These are phyloP conservation scores for Chionodraco myersi DNA, from an alignment of 2,113 vertebrate genomes.

Conservation along the genomic window DNA sequence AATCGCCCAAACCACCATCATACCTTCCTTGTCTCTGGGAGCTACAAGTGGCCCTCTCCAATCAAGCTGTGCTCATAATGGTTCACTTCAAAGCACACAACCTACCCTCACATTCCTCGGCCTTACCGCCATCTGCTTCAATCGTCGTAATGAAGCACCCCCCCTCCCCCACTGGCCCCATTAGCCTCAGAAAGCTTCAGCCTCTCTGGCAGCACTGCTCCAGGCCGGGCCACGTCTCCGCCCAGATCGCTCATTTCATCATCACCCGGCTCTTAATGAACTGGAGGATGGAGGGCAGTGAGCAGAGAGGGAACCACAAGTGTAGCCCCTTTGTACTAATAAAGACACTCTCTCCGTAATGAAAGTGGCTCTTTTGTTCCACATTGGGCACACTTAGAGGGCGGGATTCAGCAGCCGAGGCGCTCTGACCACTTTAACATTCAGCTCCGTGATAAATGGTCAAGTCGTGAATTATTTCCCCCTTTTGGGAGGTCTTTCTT, in stretches of 20 bases:
- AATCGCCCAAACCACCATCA: too few species aligned
- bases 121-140: constrained; percentile 34
- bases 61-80: not conserved
- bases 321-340: constrained; percentile 44
- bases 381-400: constrained; percentile 21
- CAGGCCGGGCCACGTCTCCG: not conserved
- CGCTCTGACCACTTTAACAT: constrained; percentile 54
- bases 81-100: constrained; percentile 11
- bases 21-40: too few species aligned
- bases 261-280: constrained; percentile 46
- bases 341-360: constrained; percentile 54
- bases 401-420: constrained; percentile 17
- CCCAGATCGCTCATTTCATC: constrained; percentile 56
- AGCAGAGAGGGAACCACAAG: constrained; percentile 9
- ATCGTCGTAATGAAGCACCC: constrained; percentile 48
- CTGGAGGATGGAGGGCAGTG: constrained; percentile 13
- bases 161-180: constrained; percentile 19
- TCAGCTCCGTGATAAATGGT: constrained; percentile 62
- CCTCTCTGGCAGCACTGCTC: constrained; percentile 8
- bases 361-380: constrained; percentile 63
- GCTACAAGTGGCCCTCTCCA: not conserved
- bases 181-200: constrained; percentile 24
- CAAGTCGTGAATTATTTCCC: constrained; percentile 60
- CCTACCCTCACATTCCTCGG: not conserved
- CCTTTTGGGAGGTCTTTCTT: constrained; percentile 58